Conservation (phyloP, 1,140 invertebrate species). For the Leptestheria dahalacensis region DNA sequence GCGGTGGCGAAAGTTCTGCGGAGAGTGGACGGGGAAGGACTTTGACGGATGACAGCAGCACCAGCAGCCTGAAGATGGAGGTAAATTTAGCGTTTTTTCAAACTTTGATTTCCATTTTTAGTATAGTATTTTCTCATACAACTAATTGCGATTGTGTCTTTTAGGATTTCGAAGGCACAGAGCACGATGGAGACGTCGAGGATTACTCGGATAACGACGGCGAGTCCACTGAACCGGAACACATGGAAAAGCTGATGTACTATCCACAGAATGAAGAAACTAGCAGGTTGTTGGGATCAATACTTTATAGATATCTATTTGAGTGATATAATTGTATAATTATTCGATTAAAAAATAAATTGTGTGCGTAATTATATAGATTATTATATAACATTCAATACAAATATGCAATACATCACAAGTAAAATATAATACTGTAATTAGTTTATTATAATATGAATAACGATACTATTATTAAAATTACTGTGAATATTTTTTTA, state of each 20-base stretch:
- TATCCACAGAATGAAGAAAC: conserved; percentile 41
- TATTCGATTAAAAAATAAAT: too few relatives aligned
- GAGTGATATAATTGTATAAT: too few relatives aligned
- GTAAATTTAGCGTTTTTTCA: background rate
- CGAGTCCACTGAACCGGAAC: conserved; percentile 51
- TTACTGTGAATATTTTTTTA: too few relatives aligned
- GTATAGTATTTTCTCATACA: background rate
- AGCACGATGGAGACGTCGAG: conserved; percentile 72
- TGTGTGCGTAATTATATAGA: too few relatives aligned
- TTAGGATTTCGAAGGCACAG: conserved; percentile 55
- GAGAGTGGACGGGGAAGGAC: conserved; percentile 17
- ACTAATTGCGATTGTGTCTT: conserved; percentile 17
- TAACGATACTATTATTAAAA: too few relatives aligned
- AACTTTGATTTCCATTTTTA: background rate
- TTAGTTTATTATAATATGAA: too few relatives aligned
- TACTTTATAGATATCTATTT: too few relatives aligned
- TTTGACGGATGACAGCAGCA: conserved; percentile 50
- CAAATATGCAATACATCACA: too few relatives aligned
- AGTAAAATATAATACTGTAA: too few relatives aligned
- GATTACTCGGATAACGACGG: conserved; percentile 55
- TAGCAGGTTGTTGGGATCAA: conserved; percentile 20
- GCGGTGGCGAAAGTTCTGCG: conserved; percentile 14
- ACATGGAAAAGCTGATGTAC: conserved; percentile 37
- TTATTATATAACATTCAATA: too few relatives aligned
- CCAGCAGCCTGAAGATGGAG: conserved; percentile 54